A percentile compares a stretch with the other conserved stretches of the same genome.
These are phyloP conservation scores for Thymelicus acteon DNA, from an alignment of 2,888 invertebrate genomes.

Conservation along the genomic window DNA sequence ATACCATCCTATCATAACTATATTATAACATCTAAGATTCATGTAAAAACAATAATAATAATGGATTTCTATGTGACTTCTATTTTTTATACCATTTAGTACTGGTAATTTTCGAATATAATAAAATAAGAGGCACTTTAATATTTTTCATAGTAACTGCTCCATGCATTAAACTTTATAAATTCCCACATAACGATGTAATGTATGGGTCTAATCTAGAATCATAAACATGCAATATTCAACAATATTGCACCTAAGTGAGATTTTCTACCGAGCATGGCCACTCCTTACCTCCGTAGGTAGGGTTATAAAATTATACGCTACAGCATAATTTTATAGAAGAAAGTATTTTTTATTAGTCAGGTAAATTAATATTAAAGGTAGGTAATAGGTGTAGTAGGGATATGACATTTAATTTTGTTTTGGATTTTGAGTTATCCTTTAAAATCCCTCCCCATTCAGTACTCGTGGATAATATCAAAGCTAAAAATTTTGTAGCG, in stretches of 20 bases:
- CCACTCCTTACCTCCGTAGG: background rate
- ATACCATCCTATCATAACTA: too few species aligned
- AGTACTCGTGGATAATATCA: too few species aligned
- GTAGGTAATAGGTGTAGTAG: too few species aligned
- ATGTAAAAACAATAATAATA: background rate
- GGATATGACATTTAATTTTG: too few species aligned
- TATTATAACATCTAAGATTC: too few species aligned
- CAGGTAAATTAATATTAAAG: background rate
- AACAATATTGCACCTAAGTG: slow-evolving; percentile 26
- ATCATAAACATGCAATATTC: slow-evolving; percentile 31
- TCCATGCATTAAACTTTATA: slow-evolving; percentile 32
- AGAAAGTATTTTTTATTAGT: background rate
- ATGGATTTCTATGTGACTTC: background rate
- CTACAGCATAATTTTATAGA: background rate
- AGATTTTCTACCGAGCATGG: slow-evolving; percentile 1
- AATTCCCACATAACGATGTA: slow-evolving; percentile 27
- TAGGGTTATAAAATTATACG: background rate
- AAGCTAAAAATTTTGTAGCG: too few species aligned
- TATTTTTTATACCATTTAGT: background rate
- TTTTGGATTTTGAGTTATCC: too few species aligned
- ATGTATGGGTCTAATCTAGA: slow-evolving; percentile 32
- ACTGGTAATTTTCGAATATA: background rate
- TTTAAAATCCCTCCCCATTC: too few species aligned
- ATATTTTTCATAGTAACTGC: slow-evolving; percentile 22
- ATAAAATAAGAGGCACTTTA: background rate